Evolutionary conservation across 2,888 invertebrate species (phyloP).

Genomic region (Ctenicera cuprea): DNA sequence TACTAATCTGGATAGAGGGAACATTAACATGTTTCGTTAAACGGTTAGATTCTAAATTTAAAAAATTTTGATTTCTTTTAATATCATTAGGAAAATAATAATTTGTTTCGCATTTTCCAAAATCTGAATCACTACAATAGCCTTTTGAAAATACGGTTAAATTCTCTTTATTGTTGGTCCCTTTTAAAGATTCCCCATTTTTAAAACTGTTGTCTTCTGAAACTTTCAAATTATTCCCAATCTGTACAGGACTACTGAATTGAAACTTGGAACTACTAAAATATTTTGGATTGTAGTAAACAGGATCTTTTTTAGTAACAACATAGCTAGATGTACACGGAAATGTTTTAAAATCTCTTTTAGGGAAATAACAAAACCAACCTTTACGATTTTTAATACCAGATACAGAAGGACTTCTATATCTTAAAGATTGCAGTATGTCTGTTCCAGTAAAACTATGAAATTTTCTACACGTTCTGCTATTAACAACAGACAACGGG

Average conservation of each 20-base stretch:
- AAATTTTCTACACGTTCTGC: conserved; percentile 9
- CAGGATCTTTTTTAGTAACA: conserved; percentile 29
- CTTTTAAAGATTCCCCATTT: not conserved
- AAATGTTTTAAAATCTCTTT: conserved; percentile 35
- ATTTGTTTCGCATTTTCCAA: not conserved
- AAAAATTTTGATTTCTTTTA: not conserved
- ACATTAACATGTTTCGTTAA: not conserved
- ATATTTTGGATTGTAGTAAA: conserved; percentile 39
- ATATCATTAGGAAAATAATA: not conserved
- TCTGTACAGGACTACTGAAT: not conserved
- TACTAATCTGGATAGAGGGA: not conserved
- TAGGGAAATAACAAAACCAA: conserved; percentile 31
- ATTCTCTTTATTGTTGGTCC: not conserved
- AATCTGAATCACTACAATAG: not conserved
- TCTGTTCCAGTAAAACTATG: conserved; percentile 28
- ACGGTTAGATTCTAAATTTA: not conserved
- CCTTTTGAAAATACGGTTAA: not conserved
- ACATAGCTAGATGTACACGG: conserved; percentile 41
- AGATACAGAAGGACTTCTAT: conserved; percentile 19
- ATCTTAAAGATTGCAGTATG: not conserved
- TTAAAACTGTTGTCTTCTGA: not conserved
- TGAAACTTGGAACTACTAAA: not conserved
- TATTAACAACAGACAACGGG: not conserved
- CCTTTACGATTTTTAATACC: conserved; percentile 19
- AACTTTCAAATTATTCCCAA: not conserved